Conservation (phyloP, 2,888 invertebrate species). For the Phortica magna region DNA sequence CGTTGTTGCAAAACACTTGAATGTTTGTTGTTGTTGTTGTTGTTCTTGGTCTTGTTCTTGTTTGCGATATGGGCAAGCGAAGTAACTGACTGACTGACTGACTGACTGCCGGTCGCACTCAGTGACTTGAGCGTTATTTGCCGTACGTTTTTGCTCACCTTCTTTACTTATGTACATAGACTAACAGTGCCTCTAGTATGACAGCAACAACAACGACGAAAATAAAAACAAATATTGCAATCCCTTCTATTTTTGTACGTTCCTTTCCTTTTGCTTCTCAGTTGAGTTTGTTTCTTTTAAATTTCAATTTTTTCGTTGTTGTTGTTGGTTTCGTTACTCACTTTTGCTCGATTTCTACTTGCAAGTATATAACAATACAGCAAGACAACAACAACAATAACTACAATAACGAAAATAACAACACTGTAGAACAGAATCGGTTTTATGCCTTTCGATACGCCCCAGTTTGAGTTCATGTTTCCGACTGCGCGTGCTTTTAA, state of each 20-base stretch:
- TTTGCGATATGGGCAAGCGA: constrained; percentile 17
- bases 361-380: no score
- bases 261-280: constrained; percentile 25
- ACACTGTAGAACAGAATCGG: background rate
- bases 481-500: constrained; percentile 20
- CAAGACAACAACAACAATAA: constrained; percentile 4
- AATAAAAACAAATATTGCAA: constrained; percentile 39
- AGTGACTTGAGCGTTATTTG: no score
- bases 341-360: constrained; percentile 38
- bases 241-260: constrained; percentile 17
- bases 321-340: background rate
- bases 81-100: background rate
- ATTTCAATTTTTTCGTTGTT: constrained; percentile 24
- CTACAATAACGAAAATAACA: no score
- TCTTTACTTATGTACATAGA: no score
- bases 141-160: no score
- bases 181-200: background rate
- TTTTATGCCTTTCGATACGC: constrained; percentile 26
- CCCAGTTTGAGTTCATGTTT: constrained; percentile 27
- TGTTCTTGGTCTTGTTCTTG: constrained; percentile 46
- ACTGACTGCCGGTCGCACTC: no score
- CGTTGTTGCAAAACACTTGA: constrained; percentile 68
- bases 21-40: constrained; percentile 52
- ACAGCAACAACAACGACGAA: constrained; percentile 5
- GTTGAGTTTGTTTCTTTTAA: constrained; percentile 32